A percentile compares a stretch with the other conserved stretches of the same genome.
These are phyloP conservation scores for Zaprionus tsacasi DNA, from an alignment of 1,140 invertebrate genomes.

Conservation along the genomic window DNA sequence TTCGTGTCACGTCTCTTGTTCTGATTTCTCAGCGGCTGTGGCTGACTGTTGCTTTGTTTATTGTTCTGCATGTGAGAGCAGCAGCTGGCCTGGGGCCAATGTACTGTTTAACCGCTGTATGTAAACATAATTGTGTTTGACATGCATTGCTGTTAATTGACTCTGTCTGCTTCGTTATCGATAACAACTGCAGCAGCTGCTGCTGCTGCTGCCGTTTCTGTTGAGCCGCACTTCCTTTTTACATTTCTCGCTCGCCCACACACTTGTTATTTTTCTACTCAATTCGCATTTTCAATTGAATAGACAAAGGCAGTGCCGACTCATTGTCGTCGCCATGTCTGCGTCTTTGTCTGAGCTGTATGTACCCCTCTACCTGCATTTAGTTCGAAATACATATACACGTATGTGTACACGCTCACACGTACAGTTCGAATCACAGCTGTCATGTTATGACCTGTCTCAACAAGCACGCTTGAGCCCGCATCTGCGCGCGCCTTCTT, in stretches of 20 bases:
- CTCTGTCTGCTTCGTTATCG: conserved; percentile 25
- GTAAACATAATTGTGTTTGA: conserved; percentile 39
- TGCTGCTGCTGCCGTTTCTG: not conserved
- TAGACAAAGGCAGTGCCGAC: conserved; percentile 48
- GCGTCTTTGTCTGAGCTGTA: conserved; percentile 25
- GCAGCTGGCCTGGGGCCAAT: conserved; percentile 39
- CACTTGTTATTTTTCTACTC: conserved; percentile 10
- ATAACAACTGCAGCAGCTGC: conserved; percentile 22
- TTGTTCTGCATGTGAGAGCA: conserved; percentile 11
- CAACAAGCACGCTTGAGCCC: conserved; percentile 39
- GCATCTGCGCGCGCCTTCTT: not conserved
- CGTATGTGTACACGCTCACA: conserved; percentile 2
- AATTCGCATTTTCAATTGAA: not conserved
- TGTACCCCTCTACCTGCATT: conserved; percentile 26
- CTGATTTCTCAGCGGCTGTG: conserved; percentile 6
- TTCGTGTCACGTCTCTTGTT: conserved; percentile 26
- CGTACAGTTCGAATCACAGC: conserved; percentile 18
- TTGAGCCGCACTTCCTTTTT: conserved; percentile 28
- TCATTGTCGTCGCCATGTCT: conserved; percentile 54
- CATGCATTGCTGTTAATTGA: conserved; percentile 34
- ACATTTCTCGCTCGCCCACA: conserved; percentile 9
- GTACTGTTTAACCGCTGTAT: conserved; percentile 33
- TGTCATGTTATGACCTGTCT: conserved; percentile 53
- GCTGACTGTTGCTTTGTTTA: conserved; percentile 10
- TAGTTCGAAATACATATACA: conserved; percentile 7